Conservation (phyloP, 1,140 invertebrate species). For the Drosophila bifasciata region DNA sequence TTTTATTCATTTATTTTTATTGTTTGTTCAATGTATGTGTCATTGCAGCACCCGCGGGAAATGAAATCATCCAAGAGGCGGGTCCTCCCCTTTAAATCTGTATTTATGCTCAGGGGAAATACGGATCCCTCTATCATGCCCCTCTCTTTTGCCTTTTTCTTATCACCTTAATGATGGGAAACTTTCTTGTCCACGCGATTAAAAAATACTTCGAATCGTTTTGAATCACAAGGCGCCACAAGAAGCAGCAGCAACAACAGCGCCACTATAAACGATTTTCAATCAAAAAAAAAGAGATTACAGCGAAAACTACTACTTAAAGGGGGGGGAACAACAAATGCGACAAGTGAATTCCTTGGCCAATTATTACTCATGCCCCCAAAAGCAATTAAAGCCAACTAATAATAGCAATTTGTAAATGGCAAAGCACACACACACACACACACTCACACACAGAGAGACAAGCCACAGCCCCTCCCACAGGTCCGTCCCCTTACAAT, state of each 20-base stretch:
- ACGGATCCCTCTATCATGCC: too few species aligned
- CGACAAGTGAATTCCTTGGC: constrained; percentile 38
- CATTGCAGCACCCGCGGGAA: background rate
- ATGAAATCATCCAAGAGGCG: too few species aligned
- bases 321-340: constrained; percentile 16
- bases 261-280: constrained; percentile 22
- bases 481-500: too few species aligned
- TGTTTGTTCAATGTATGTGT: background rate
- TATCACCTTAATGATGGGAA: constrained; percentile 8
- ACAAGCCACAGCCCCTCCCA: too few species aligned
- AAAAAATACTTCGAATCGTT: background rate
- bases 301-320: constrained; percentile 6
- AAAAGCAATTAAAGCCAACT: constrained; percentile 67
- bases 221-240: background rate
- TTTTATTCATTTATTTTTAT: background rate
- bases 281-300: constrained; percentile 38
- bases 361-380: constrained; percentile 72
- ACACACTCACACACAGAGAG: too few species aligned
- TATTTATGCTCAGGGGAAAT: too few species aligned
- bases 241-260: background rate
- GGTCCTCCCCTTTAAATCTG: too few species aligned
- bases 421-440: constrained; percentile 18
- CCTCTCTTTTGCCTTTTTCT: background rate
- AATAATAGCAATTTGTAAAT: constrained; percentile 74
- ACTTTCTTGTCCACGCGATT: background rate